phyloP scores from a whole-genome alignment of 2,888 invertebrate genomes.

The Oxystoma pomonae region DNA sequence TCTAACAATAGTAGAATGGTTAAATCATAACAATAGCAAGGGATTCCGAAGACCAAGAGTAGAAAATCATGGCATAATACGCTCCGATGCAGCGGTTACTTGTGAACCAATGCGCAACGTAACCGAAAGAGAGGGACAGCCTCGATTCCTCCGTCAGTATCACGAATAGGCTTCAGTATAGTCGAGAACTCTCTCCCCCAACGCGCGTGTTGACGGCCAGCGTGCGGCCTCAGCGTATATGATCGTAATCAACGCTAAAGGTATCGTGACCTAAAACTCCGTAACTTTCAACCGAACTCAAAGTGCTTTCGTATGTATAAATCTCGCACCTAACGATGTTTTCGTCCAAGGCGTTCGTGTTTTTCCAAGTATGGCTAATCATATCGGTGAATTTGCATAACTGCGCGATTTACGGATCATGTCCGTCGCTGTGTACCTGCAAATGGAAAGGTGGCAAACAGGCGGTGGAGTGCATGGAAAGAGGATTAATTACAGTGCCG shows the following conservation, averaged over 20 bases:
- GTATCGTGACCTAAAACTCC: too few species aligned
- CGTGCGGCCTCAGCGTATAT: too few species aligned
- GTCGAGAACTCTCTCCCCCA: background rate
- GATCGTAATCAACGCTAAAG: too few species aligned
- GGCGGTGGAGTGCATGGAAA: slow-evolving; percentile 85
- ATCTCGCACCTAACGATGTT: background rate
- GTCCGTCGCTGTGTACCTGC: slow-evolving; percentile 78
- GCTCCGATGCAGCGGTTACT: slow-evolving; percentile 43
- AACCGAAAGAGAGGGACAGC: slow-evolving; percentile 46
- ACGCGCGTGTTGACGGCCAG: slow-evolving; percentile 39
- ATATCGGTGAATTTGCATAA: slow-evolving; percentile 38
- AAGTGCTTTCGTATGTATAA: slow-evolving; percentile 6
- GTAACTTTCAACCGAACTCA: background rate
- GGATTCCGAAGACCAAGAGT: background rate
- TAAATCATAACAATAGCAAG: background rate
- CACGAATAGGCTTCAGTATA: background rate
- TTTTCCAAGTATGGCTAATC: background rate
- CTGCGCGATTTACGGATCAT: slow-evolving; percentile 53
- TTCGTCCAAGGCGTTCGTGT: background rate
- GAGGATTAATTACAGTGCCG: slow-evolving; percentile 78
- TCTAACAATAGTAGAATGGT: too few species aligned
- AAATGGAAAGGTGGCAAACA: slow-evolving; percentile 95
- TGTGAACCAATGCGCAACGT: slow-evolving; percentile 45
- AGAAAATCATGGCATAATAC: background rate
- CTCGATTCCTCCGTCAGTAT: background rate